Evolutionary conservation across 2,113 vertebrate species (phyloP).

Genomic region (Lethenteron reissneri): DNA sequence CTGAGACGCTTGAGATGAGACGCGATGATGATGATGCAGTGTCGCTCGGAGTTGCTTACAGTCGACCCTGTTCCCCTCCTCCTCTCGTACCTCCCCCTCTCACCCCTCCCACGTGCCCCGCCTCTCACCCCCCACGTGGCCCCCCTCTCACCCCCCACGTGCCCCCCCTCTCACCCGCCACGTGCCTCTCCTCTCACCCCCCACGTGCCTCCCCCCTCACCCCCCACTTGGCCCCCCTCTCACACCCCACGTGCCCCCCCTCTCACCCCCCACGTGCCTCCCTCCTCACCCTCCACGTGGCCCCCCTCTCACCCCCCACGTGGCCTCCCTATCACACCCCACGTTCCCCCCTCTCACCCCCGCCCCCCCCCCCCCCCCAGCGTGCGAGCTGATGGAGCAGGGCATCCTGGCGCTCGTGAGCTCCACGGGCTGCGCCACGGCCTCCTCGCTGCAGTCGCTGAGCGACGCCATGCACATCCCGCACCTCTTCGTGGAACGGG

Average conservation of each 20-base stretch:
- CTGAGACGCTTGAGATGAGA: too few species aligned
- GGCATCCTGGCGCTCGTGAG: conserved; percentile 89
- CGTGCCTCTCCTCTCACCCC: background rate
- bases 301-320: background rate
- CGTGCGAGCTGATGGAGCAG: conserved; percentile 94
- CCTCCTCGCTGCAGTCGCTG: conserved; percentile 79
- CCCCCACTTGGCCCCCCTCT: background rate
- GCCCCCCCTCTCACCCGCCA: background rate
- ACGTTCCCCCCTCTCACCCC: background rate
- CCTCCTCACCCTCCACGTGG: background rate
- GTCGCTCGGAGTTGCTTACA: too few species aligned
- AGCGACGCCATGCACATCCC: conserved; percentile 98
- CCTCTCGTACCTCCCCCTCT: background rate
- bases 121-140: background rate
- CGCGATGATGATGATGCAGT: too few species aligned
- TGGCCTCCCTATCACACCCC: background rate
- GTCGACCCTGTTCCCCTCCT: background rate
- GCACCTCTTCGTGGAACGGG: conserved; percentile 90
- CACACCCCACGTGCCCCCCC: background rate
- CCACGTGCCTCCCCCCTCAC: background rate
- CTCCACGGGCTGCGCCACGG: conserved; percentile 74
- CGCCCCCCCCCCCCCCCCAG: conserved; percentile 20
- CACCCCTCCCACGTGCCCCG: background rate
- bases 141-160: background rate
- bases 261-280: background rate